Evolutionary conservation across 2,888 invertebrate species (phyloP).

Genomic region (Amorpha juglandis): DNA sequence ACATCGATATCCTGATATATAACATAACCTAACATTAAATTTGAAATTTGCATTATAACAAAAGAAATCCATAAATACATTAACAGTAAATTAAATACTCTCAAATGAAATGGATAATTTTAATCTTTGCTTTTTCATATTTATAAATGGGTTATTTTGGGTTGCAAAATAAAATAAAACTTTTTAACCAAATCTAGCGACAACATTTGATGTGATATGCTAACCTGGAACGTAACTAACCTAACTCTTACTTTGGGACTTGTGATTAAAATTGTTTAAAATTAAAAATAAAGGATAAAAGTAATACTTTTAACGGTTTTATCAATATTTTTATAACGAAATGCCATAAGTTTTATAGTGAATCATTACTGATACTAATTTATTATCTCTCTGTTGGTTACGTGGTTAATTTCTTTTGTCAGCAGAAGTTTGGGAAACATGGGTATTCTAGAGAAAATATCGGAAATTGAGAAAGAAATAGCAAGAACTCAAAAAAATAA

Average conservation of each 20-base stretch:
- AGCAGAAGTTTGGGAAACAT: constrained; percentile 79
- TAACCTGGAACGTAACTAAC: constrained; percentile 40
- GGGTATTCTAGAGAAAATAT: constrained; percentile 99
- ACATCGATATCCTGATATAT: neutral
- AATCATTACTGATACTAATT: neutral
- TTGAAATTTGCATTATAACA: too few species aligned
- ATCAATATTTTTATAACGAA: constrained; percentile 26
- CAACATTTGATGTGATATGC: too few species aligned
- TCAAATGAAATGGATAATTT: too few species aligned
- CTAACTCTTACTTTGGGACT: constrained; percentile 39
- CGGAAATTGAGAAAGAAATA: constrained; percentile 99
- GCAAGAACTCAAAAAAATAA: constrained; percentile 99
- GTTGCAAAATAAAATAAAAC: neutral
- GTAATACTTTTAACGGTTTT: constrained; percentile 8
- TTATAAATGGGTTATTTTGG: neutral
- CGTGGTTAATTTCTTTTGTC: constrained; percentile 49
- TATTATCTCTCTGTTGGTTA: constrained; percentile 38
- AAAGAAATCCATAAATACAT: too few species aligned
- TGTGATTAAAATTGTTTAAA: constrained; percentile 18
- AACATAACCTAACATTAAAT: neutral
- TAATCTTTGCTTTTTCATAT: too few species aligned
- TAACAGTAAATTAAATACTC: too few species aligned
- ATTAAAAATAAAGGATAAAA: constrained; percentile 16
- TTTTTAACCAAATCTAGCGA: neutral
- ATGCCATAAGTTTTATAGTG: constrained; percentile 38